These are phyloP conservation scores for Lapara coniferarum DNA, from an alignment of 2,888 invertebrate species.

Conservation along the genomic window DNA sequence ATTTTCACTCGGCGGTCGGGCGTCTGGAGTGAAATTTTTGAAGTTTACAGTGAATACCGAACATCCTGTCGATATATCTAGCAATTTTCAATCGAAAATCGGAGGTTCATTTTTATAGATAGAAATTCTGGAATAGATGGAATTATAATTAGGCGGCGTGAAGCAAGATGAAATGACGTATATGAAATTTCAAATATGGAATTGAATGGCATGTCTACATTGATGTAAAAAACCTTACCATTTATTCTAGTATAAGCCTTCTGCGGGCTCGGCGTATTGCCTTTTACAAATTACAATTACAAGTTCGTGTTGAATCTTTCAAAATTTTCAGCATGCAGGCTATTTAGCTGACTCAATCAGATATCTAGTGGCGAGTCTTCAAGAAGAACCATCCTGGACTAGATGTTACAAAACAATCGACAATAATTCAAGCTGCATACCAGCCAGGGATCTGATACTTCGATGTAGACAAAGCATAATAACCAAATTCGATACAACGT, in stretches of 20 bases:
- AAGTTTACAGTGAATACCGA: background rate
- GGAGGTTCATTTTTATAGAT: background rate
- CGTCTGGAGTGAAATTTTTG: background rate
- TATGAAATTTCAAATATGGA: background rate
- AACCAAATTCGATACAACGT: conserved; percentile 48
- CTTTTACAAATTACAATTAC: too few relatives aligned
- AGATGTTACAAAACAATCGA: conserved; percentile 40
- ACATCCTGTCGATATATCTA: conserved; percentile 26
- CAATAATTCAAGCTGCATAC: conserved; percentile 44
- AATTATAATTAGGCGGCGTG: background rate
- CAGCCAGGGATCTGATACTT: conserved; percentile 47
- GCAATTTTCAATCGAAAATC: background rate
- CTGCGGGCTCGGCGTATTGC: too few relatives aligned
- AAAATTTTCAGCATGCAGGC: conserved; percentile 49
- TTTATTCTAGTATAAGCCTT: background rate
- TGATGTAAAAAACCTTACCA: too few relatives aligned
- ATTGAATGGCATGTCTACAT: background rate
- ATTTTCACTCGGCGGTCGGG: background rate
- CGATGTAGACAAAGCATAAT: conserved; percentile 42
- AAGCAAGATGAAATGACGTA: background rate
- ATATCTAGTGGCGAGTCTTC: conserved; percentile 50
- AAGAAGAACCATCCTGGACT: conserved; percentile 52
- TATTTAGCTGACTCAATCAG: conserved; percentile 57
- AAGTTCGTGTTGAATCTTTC: background rate
- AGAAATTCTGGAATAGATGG: background rate